Base-by-base conservation (phyloP, 1,140 invertebrate genomes). In the Eufriesea mexicana region DNA sequence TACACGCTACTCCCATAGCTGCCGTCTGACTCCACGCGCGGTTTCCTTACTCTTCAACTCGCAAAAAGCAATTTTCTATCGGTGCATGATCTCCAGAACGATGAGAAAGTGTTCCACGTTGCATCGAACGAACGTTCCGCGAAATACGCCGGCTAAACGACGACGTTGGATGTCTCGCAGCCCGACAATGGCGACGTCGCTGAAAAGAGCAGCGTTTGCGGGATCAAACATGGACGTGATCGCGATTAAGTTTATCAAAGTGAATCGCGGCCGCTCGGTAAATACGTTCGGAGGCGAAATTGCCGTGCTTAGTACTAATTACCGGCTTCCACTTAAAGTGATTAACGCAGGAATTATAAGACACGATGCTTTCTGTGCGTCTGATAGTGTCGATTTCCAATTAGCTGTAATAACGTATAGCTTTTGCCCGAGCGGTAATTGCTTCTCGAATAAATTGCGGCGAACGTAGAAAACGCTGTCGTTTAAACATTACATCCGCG, bases 331-430 rank as follows among this genome's bases (percentile, higher is more conserved):
- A 84, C 62, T 86, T 80, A 75, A 86, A 86, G 83, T 84, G 81
- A 87, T 87, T 87, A 87, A 87, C 85, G 81, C 85, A 70, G 71
- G 70, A 77, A 77, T 84, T 87, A 84, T 78, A 84, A 87, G 84
- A 86, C 79, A 87, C 73, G 86, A 79, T 84, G 86, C 71, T 79
- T 79, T 87, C 81, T 67, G 67, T 79, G 81, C 77, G 76, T 84
- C 59, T 72, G 71, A 84, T 86, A 83, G 86, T 87, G 86, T 86
- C 86, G 85, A 87, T 87, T 86, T 87, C 86, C 86, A 86, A 87
- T 87, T 87, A 87, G 86, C 71, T 35, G 77, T 84, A 74, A 79
- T 87, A 86, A 86, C 85, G 74, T 87, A 86, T 86, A 79, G 80
- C 86, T 66, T 45, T 23, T 35, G 35, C 55, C 54, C 47, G 61